Evolutionary conservation across 2,888 invertebrate genomes (phyloP).

Genomic region (Xestia ashworthii): DNA sequence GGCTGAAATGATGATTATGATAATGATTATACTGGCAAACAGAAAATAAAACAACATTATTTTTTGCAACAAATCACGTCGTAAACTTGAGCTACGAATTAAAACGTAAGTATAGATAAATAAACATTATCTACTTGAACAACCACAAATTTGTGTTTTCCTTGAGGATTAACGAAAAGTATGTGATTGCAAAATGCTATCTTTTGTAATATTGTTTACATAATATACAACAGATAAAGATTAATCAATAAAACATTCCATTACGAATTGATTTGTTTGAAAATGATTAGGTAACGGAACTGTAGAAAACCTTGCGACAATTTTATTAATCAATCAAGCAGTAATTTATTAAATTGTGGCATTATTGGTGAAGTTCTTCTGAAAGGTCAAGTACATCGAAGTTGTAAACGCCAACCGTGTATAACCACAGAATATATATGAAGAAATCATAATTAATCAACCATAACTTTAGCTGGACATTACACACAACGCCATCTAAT

Average conservation of each 20-base stretch:
- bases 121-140: not conserved
- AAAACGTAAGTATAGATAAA: not conserved
- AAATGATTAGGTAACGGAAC: slow-evolving; percentile 23
- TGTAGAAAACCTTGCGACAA: not conserved
- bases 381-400: not conserved
- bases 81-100: not conserved
- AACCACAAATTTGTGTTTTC: slow-evolving; percentile 6
- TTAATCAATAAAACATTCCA: slow-evolving; percentile 42
- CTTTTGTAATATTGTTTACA: slow-evolving; percentile 21
- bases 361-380: not conserved
- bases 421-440: not conserved
- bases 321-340: slow-evolving; percentile 2
- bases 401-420: not conserved
- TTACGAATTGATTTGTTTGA: slow-evolving; percentile 3
- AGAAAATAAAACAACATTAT: too few relatives aligned
- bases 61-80: too few relatives aligned
- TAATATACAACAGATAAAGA: slow-evolving; percentile 23
- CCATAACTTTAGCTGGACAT: too few relatives aligned
- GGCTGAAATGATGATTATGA: too few relatives aligned
- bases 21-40: too few relatives aligned
- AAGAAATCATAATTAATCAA: too few relatives aligned
- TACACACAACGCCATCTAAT: too few relatives aligned
- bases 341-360: not conserved
- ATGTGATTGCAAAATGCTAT: slow-evolving; percentile 36
- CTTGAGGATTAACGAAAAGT: slow-evolving; percentile 20